phyloP scores from a whole-genome alignment of 1,140 invertebrate species.

The Apis cerana region DNA sequence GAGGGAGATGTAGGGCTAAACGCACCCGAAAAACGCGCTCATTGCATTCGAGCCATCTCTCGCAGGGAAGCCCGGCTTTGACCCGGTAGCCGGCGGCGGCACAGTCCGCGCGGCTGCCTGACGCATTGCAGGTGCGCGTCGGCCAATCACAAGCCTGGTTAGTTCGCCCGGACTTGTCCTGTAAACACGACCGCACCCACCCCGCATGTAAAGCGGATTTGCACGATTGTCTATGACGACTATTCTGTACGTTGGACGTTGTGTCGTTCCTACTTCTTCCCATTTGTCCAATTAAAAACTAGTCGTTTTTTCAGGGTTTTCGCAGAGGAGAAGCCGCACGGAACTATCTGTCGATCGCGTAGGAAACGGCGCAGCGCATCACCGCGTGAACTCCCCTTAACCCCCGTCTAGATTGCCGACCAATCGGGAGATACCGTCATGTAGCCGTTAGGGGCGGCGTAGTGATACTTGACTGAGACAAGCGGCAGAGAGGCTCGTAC shows the following conservation, averaged over 20 bases:
- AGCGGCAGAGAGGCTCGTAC: constrained; percentile 68
- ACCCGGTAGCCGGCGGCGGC: constrained; percentile 71
- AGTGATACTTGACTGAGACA: constrained; percentile 72
- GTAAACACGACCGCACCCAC: constrained; percentile 86
- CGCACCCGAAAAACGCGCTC: constrained; percentile 43
- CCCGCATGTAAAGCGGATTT: constrained; percentile 81
- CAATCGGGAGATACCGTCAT: constrained; percentile 38
- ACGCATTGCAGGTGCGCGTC: constrained; percentile 91
- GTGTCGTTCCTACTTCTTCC: constrained; percentile 41
- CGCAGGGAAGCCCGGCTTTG: constrained; percentile 71
- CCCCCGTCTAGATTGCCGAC: constrained; percentile 6
- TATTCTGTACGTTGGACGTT: constrained; percentile 12
- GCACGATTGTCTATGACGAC: constrained; percentile 48
- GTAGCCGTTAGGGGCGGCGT: constrained; percentile 70
- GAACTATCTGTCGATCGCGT: constrained; percentile 62
- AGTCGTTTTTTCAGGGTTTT: constrained; percentile 59
- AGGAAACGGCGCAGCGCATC: constrained; percentile 56
- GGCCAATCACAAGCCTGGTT: constrained; percentile 84
- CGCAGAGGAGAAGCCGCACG: constrained; percentile 49
- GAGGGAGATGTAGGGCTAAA: constrained; percentile 29
- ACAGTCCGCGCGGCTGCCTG: constrained; percentile 81
- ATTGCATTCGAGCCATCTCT: constrained; percentile 57
- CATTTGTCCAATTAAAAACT: constrained; percentile 59
- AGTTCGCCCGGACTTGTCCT: constrained; percentile 81
- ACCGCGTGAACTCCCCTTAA: constrained; percentile 45